A percentile compares a stretch with the other conserved stretches of the same genome.
Conservation (phyloP, 2,888 invertebrate genomes). For the Allacma fusca region DNA sequence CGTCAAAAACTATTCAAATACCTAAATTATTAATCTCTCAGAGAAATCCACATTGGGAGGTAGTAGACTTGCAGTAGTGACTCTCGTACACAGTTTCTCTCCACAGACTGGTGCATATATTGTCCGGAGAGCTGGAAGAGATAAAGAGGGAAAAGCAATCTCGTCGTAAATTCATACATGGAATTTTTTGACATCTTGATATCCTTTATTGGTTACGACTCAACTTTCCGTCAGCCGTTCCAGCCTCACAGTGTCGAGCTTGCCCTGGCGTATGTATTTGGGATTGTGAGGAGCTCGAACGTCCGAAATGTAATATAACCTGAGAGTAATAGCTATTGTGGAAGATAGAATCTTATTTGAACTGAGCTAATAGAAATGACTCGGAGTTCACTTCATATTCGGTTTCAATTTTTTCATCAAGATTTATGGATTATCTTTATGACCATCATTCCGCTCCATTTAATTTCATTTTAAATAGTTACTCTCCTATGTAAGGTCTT, state of each 20-base stretch:
- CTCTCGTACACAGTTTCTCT: neutral
- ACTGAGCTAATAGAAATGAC: conserved; percentile 32
- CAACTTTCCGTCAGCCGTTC: neutral
- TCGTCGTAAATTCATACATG: conserved; percentile 32
- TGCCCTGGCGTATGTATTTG: too few relatives aligned
- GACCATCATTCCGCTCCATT: conserved; percentile 39
- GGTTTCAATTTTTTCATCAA: conserved; percentile 30
- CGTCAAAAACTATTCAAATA: conserved; percentile 38
- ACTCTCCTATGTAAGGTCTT: neutral
- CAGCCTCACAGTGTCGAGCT: neutral
- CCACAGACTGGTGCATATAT: neutral
- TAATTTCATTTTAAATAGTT: conserved; percentile 23
- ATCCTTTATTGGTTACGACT: conserved; percentile 22
- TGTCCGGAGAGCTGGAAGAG: neutral
- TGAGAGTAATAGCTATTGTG: neutral
- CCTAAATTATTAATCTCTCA: conserved; percentile 33
- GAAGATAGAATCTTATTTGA: conserved; percentile 24
- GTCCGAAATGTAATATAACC: neutral
- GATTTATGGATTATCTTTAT: conserved; percentile 36
- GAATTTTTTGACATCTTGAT: conserved; percentile 35
- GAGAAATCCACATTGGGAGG: too few relatives aligned
- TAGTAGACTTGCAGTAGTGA: too few relatives aligned
- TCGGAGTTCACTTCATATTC: conserved; percentile 22
- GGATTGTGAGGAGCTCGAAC: too few relatives aligned
- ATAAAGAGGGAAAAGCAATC: conserved; percentile 33